Percentiles rank a stretch among this genome's conserved stretches.
Evolutionary conservation across 2,888 invertebrate genomes (phyloP).

Genomic region (Himalopsyche kuldschensis): DNA sequence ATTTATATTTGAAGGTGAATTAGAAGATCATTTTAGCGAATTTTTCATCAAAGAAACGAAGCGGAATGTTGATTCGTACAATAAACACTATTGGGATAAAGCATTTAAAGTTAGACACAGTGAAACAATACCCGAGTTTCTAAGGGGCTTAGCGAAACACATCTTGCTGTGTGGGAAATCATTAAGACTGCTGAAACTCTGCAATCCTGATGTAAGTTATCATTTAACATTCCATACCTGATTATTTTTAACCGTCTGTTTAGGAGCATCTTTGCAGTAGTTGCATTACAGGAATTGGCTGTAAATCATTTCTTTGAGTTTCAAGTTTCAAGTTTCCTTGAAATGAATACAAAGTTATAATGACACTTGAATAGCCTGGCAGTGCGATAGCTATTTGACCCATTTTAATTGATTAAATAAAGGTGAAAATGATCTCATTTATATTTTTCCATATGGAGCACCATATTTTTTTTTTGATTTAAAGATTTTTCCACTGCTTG

Average conservation of each 20-base stretch:
- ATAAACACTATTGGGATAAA: slow-evolving; percentile 70
- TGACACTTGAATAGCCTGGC: too few species aligned
- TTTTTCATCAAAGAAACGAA: slow-evolving; percentile 78
- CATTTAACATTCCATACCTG: background rate
- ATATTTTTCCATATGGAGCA: too few species aligned
- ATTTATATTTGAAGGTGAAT: slow-evolving; percentile 83
- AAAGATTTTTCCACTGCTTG: too few species aligned
- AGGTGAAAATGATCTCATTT: too few species aligned
- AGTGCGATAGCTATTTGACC: too few species aligned
- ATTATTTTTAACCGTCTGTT: background rate
- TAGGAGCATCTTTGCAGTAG: background rate
- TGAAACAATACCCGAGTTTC: slow-evolving; percentile 68
- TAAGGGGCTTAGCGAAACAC: slow-evolving; percentile 63
- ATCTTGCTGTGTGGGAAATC: slow-evolving; percentile 77
- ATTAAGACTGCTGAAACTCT: slow-evolving; percentile 69
- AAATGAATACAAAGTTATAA: too few species aligned
- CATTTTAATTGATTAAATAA: too few species aligned
- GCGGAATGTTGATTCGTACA: slow-evolving; percentile 65
- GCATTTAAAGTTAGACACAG: slow-evolving; percentile 59
- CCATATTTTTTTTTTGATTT: too few species aligned
- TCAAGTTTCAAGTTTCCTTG: too few species aligned
- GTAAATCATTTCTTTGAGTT: too few species aligned
- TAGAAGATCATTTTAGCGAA: slow-evolving; percentile 80
- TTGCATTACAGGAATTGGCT: background rate
- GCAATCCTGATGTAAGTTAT: slow-evolving; percentile 66